Conservation (phyloP, 2,797 vertebrate genomes). For the Cossypha dichroa region DNA sequence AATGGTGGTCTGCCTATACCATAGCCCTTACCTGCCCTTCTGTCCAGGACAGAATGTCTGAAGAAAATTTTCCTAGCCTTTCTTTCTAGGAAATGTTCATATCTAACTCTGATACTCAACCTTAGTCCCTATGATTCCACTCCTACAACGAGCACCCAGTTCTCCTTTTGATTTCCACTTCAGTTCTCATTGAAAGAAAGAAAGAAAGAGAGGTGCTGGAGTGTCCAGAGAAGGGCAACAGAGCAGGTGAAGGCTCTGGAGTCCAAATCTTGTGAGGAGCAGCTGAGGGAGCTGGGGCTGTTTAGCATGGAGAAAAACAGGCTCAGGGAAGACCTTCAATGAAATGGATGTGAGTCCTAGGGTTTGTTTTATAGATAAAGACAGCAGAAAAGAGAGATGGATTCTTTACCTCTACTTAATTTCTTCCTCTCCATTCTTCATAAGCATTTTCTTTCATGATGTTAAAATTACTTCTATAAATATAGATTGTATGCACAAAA, state of each 20-base stretch:
- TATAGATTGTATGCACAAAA: neutral
- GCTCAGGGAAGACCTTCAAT: neutral
- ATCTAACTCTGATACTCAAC: neutral
- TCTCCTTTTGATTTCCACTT: neutral
- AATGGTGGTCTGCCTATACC: neutral
- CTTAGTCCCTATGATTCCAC: neutral
- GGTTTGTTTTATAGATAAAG: neutral
- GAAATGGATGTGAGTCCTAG: neutral
- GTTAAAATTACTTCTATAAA: neutral
- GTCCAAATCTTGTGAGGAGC: neutral
- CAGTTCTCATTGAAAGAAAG: neutral
- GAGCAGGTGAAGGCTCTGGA: neutral
- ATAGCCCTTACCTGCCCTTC: neutral
- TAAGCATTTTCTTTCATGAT: neutral
- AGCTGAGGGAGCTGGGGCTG: neutral
- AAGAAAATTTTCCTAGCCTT: neutral
- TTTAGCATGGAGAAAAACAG: neutral
- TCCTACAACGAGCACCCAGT: fast-evolving
- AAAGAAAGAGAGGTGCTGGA: neutral
- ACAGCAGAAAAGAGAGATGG: neutral
- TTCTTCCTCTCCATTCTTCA: neutral
- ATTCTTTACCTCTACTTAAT: neutral
- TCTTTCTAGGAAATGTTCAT: neutral
- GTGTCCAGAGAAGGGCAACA: neutral
- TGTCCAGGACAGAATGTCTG: neutral